phyloP scores from a whole-genome alignment of 2,888 invertebrate genomes.

The Hirtodrosophila confusa region DNA sequence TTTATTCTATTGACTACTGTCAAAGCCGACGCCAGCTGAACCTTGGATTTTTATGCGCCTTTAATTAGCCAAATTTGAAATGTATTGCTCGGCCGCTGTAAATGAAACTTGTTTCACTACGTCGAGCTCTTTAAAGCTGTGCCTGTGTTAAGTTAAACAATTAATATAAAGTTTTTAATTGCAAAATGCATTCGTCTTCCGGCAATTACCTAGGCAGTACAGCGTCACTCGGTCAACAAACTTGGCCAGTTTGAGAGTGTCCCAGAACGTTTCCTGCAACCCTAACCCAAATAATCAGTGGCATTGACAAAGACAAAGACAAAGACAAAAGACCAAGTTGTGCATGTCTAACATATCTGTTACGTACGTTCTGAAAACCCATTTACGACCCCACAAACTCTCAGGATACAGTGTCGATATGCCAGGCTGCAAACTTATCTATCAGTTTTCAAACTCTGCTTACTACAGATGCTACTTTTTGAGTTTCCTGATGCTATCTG shows the following conservation, averaged over 20 bases:
- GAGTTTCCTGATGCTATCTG: no score
- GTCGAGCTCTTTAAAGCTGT: slow-evolving; percentile 49
- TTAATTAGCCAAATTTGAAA: slow-evolving; percentile 80
- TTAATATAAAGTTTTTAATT: slow-evolving; percentile 76
- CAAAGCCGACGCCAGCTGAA: slow-evolving; percentile 64
- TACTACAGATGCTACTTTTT: no score
- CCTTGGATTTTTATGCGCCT: slow-evolving; percentile 74
- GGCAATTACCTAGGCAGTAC: slow-evolving; percentile 60
- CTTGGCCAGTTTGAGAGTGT: slow-evolving; percentile 39
- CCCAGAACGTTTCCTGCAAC: slow-evolving; percentile 76
- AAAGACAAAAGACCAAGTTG: slow-evolving; percentile 15
- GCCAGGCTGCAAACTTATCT: no score
- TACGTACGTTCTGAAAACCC: no score
- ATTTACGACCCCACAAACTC: no score
- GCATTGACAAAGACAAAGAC: slow-evolving; percentile 63
- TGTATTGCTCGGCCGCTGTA: slow-evolving; percentile 43
- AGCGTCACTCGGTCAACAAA: slow-evolving; percentile 59
- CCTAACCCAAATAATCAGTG: slow-evolving; percentile 73
- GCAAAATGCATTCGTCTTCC: slow-evolving; percentile 75
- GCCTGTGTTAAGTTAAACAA: slow-evolving; percentile 54
- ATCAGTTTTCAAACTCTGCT: no score
- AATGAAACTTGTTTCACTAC: slow-evolving; percentile 69
- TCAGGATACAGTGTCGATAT: no score
- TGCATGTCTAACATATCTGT: neutral
- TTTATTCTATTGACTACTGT: slow-evolving; percentile 70